Percentiles rank a stretch among this genome's conserved stretches.
phyloP scores from a whole-genome alignment of 2,797 vertebrate species.

The Tarsius wallacei region DNA sequence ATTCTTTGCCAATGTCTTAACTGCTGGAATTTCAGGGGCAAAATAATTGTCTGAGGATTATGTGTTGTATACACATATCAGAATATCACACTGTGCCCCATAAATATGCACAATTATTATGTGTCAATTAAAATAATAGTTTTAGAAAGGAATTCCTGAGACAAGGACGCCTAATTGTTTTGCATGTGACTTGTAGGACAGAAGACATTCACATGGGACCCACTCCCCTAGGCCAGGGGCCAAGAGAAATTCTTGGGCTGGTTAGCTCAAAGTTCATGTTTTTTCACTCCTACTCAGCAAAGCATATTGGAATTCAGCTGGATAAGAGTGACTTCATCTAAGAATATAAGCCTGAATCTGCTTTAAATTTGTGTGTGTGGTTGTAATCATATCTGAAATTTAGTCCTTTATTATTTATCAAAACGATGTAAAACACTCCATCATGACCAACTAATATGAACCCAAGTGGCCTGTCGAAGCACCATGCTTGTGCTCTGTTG shows the following conservation, averaged over 20 bases:
- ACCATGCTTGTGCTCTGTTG: neutral
- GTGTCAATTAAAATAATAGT: neutral
- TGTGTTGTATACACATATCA: neutral
- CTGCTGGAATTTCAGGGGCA: neutral
- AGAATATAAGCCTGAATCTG: constrained; percentile 19
- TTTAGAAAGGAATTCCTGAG: neutral
- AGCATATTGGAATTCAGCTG: neutral
- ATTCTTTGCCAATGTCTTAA: neutral
- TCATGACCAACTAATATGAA: neutral
- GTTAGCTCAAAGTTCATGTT: neutral
- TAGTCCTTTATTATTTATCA: neutral
- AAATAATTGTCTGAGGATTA: neutral
- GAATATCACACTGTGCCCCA: neutral
- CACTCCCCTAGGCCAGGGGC: neutral
- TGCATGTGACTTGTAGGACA: neutral
- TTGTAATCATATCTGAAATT: neutral
- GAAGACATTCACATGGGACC: neutral
- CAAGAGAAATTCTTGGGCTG: constrained; percentile 34
- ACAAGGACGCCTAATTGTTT: neutral
- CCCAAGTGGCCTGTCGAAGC: neutral
- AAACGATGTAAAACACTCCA: neutral
- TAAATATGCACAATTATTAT: neutral
- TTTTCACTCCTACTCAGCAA: neutral
- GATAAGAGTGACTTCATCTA: neutral
- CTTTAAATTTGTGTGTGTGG: neutral